Evolutionary conservation across 1,140 invertebrate genomes (phyloP).

Genomic region (Maniola jurtina): DNA sequence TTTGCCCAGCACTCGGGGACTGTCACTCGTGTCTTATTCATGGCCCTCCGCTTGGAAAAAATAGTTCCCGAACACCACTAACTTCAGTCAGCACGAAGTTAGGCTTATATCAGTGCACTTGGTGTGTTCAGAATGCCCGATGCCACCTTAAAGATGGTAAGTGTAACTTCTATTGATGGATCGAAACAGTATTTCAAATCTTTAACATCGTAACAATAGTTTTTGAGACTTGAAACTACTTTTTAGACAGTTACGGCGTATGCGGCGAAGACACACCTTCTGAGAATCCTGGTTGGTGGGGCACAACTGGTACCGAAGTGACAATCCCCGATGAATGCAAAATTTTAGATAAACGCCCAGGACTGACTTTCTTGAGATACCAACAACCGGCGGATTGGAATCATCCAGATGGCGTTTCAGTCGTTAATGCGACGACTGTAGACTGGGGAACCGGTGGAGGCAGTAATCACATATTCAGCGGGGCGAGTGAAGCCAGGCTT

Average conservation of each 20-base stretch:
- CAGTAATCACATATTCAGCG: constrained; percentile 83
- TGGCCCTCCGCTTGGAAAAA: constrained; percentile 70
- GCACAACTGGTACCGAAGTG: constrained; percentile 88
- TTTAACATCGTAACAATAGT: constrained; percentile 3
- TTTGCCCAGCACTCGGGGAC: constrained; percentile 91
- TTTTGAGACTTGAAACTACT: not conserved
- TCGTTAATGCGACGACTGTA: constrained; percentile 91
- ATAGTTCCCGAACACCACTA: constrained; percentile 54
- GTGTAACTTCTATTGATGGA: constrained; percentile 5
- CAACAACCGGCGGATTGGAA: constrained; percentile 90
- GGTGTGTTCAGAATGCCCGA: constrained; percentile 95
- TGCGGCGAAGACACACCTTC: constrained; percentile 90
- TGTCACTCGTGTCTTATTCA: constrained; percentile 94
- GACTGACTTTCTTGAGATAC: constrained; percentile 93
- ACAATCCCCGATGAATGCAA: constrained; percentile 88
- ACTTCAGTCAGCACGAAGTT: constrained; percentile 87
- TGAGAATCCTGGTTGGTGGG: constrained; percentile 93
- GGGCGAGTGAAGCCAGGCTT: constrained; percentile 86
- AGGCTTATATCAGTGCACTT: constrained; percentile 89
- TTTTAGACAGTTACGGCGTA: constrained; percentile 87
- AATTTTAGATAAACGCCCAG: constrained; percentile 88
- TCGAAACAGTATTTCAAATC: not conserved
- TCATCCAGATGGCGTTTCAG: constrained; percentile 91
- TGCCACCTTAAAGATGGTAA: constrained; percentile 91
- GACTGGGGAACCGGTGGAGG: constrained; percentile 86